These are phyloP conservation scores for Teleiodes luculella DNA, from an alignment of 2,888 invertebrate species.

Conservation along the genomic window DNA sequence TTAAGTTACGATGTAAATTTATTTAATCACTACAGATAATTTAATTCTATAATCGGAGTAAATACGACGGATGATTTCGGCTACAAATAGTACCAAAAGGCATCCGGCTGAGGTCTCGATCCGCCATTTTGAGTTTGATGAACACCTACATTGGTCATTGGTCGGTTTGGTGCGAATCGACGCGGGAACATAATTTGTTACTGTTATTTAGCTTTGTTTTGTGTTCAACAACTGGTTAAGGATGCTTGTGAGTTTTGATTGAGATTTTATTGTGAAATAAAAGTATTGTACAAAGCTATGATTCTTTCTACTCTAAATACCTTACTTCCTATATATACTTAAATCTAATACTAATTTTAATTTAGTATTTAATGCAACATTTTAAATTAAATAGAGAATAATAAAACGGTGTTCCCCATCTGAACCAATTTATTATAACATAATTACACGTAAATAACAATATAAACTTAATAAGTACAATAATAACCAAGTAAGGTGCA, in stretches of 20 bases:
- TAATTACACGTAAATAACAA: too few species aligned
- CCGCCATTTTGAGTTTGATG: slow-evolving; percentile 16
- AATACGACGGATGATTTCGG: not conserved
- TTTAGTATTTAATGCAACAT: too few species aligned
- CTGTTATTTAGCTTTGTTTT: slow-evolving; percentile 61
- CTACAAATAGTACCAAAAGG: slow-evolving; percentile 6
- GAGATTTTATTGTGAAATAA: slow-evolving; percentile 73
- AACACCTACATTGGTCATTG: not conserved
- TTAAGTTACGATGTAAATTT: not conserved
- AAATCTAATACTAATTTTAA: too few species aligned
- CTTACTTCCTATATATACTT: not conserved
- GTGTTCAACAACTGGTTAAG: slow-evolving; percentile 58
- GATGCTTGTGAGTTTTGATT: slow-evolving; percentile 72
- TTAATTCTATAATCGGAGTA: not conserved
- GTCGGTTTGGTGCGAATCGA: not conserved
- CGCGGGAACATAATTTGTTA: slow-evolving; percentile 48
- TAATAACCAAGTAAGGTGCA: too few species aligned
- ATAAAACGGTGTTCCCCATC: too few species aligned
- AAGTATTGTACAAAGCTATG: slow-evolving; percentile 55
- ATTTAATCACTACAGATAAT: not conserved
- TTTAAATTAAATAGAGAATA: too few species aligned
- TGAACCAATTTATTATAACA: too few species aligned
- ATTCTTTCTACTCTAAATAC: slow-evolving; percentile 30
- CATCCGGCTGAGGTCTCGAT: slow-evolving; percentile 25
- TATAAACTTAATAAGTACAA: too few species aligned